phyloP scores from a whole-genome alignment of 2,797 vertebrate species.

The Anguilla anguilla region DNA sequence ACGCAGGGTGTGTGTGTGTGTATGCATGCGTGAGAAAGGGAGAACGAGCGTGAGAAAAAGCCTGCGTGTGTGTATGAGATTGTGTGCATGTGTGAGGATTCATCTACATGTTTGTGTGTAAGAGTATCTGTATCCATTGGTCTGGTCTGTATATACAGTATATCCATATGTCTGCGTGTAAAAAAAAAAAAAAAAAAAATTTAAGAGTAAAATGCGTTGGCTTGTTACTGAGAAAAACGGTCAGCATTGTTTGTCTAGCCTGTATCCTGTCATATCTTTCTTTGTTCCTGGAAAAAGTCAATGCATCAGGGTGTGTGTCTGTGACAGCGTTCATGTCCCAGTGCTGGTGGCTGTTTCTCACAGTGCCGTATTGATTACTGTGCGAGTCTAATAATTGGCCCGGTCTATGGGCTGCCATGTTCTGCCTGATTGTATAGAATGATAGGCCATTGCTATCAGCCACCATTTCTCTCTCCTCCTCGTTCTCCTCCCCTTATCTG shows the following conservation, averaged over 20 bases:
- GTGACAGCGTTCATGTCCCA: not conserved
- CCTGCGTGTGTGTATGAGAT: not conserved
- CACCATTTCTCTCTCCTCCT: slow-evolving; percentile 66
- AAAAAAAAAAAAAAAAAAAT: not conserved
- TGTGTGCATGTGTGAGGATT: not conserved
- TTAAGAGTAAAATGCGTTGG: not conserved
- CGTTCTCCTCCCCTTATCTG: slow-evolving; percentile 49
- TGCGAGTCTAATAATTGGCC: slow-evolving; percentile 74
- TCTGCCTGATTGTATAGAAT: slow-evolving; percentile 72
- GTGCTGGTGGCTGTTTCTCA: slow-evolving; percentile 70
- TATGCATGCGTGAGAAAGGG: slow-evolving; percentile 21
- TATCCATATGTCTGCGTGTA: not conserved
- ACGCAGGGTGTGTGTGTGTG: slow-evolving; percentile 45
- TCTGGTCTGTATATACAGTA: not conserved
- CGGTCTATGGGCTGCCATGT: slow-evolving; percentile 78
- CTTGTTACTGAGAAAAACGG: not conserved
- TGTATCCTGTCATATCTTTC: not conserved
- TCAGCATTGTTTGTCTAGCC: not conserved
- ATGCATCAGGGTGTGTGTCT: not conserved
- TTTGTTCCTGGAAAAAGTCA: not conserved
- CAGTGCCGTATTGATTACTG: slow-evolving; percentile 75
- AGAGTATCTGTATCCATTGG: not conserved
- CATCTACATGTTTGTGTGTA: not conserved
- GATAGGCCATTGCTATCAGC: slow-evolving; percentile 71
- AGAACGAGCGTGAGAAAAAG: not conserved